Percentiles rank a stretch among this genome's conserved stretches.
These are phyloP conservation scores for Sylvilagus bachmani DNA, from an alignment of 2,113 vertebrate species.

Conservation along the genomic window DNA sequence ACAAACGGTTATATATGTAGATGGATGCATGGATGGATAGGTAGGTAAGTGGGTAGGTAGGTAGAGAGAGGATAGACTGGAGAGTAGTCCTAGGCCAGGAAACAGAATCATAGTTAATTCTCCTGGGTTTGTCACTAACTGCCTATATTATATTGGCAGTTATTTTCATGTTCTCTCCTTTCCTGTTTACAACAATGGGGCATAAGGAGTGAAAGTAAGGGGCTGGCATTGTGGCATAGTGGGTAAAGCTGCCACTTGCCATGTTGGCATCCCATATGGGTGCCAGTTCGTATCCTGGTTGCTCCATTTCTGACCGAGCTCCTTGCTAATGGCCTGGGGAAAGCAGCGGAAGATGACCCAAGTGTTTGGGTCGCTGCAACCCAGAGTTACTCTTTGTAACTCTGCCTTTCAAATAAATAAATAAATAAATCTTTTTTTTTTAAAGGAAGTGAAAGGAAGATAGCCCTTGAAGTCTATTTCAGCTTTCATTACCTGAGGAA, in stretches of 20 bases:
- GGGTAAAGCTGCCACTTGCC: no score
- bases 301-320: no score
- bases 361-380: no score
- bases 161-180: background rate
- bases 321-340: no score
- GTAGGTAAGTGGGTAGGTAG: background rate
- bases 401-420: no score
- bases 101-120: background rate
- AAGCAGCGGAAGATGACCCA: no score
- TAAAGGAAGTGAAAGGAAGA: background rate
- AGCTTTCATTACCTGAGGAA: background rate
- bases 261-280: no score
- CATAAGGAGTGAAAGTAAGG: background rate
- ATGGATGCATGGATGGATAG: background rate
- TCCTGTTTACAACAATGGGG: background rate
- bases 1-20: conserved; percentile 12
- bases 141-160: background rate
- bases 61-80: background rate
- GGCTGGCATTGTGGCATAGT: no score
- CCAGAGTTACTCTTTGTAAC: no score
- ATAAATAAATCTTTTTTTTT: no score
- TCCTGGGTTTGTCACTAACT: background rate
- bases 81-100: background rate
- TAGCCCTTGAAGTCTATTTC: background rate
- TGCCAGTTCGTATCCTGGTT: no score